Evolutionary conservation across 2,888 invertebrate species (phyloP), one percentile per base, ranked within the genome.

Genomic region (Sphinx pinastri): DNA sequence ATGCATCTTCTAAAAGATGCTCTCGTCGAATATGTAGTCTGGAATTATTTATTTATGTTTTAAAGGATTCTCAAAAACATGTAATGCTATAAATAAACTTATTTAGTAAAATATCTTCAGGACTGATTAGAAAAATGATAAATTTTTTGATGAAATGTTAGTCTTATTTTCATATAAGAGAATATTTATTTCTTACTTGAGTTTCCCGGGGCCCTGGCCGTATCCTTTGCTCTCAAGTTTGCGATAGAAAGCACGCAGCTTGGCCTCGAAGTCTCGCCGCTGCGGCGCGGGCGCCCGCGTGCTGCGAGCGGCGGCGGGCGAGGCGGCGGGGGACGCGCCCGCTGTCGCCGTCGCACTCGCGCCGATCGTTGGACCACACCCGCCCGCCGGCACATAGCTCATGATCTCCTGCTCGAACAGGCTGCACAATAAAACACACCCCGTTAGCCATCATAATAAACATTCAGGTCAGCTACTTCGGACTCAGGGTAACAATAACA

Each of bases 361-460:
- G 70, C 96, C 96, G 52, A 96, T 77, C 69, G 73, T 76, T 31
- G 71, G 57, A 12, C 76, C 75, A 70, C 84, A 84, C 25, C 87
- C 87, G 69, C 89, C 85, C 74, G 96, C 95, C 75, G 98, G 99
- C 84, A 99, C 97, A 94, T 98, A 99, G 81, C 98, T 98, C 99
- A 99, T 98, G 86, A 99, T 99, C 95, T 99, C 99, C 95, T 99
- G 98, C 93, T 99, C 99, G 95, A 99, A 99, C 84, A 99, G 96
- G 95, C 99, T 99, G 95, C 31, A 76, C 73, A 80, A 72, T 76
- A 79, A 70, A 67, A 70, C 45, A 60, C 45, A 47, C 45, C 19
- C 13, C 13, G 19, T 19, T 63, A 49, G 19, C 1, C n/a, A 19
- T 7, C 6, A 57, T 12, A 45, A 63, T 49, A 63, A 63, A 63